A percentile compares a stretch with the other conserved stretches of the same genome.
Conservation (phyloP, 2,888 invertebrate species). For the Acrobasis suavella region DNA sequence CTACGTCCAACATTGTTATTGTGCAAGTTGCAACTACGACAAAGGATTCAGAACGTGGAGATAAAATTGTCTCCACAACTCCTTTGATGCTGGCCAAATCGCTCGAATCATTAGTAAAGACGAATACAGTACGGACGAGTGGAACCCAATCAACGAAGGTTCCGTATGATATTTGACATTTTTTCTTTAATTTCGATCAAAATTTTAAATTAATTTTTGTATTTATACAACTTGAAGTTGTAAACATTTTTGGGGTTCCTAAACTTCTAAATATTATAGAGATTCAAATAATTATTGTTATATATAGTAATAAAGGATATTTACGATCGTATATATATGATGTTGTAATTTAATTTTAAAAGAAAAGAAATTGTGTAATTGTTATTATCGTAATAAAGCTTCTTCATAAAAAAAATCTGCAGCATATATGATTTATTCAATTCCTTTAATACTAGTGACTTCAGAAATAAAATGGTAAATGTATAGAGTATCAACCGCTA, state of each 20-base stretch:
- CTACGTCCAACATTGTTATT: slow-evolving; percentile 66
- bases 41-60: slow-evolving; percentile 61
- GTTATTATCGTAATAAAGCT: too few relatives aligned
- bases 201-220: neutral
- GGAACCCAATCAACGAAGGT: neutral
- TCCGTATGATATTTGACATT: neutral
- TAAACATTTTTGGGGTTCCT: too few relatives aligned
- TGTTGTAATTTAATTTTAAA: too few relatives aligned
- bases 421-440: too few relatives aligned
- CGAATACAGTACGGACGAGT: neutral
- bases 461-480: too few relatives aligned
- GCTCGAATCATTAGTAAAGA: slow-evolving; percentile 60
- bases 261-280: too few relatives aligned
- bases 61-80: slow-evolving; percentile 74
- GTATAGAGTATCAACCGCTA: neutral
- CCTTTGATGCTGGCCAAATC: slow-evolving; percentile 61
- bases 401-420: too few relatives aligned
- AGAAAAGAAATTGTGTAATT: too few relatives aligned
- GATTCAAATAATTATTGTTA: too few relatives aligned
- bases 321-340: too few relatives aligned
- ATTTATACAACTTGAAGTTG: neutral
- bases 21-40: slow-evolving; percentile 71
- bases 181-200: neutral
- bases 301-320: too few relatives aligned
- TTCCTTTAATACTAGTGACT: too few relatives aligned